Conservation (phyloP, 2,888 invertebrate species). For the Parnassius apollo region DNA sequence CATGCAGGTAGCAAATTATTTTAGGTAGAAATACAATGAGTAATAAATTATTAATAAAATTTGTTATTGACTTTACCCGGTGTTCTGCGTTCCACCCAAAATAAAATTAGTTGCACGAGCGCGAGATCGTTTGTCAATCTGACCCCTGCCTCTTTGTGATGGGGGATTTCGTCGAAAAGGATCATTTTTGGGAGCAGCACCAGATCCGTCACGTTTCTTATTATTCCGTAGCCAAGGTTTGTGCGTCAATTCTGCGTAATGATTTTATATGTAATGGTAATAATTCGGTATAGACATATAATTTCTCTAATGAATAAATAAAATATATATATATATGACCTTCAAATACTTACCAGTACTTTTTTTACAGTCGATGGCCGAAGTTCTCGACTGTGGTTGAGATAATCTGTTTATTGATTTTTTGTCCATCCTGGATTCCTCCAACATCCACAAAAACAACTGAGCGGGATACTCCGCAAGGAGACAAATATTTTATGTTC, state of each 20-base stretch:
- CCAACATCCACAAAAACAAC: slow-evolving; percentile 77
- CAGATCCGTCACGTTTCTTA: slow-evolving; percentile 84
- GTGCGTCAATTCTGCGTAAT: slow-evolving; percentile 59
- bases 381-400: slow-evolving; percentile 86
- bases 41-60: slow-evolving; percentile 9
- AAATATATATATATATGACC: slow-evolving; percentile 38
- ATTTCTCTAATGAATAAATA: not conserved
- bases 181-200: slow-evolving; percentile 82
- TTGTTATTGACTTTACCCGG: slow-evolving; percentile 73
- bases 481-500: slow-evolving; percentile 85
- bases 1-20: not conserved
- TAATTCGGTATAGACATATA: slow-evolving; percentile 11
- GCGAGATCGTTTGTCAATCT: slow-evolving; percentile 87
- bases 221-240: slow-evolving; percentile 84
- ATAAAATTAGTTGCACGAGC: slow-evolving; percentile 79
- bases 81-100: slow-evolving; percentile 85
- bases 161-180: slow-evolving; percentile 83
- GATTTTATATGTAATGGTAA: slow-evolving; percentile 13
- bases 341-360: slow-evolving; percentile 82
- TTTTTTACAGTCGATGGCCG: slow-evolving; percentile 88
- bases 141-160: slow-evolving; percentile 84
- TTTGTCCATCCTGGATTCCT: slow-evolving; percentile 87
- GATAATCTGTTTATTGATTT: slow-evolving; percentile 85
- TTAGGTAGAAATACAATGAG: slow-evolving; percentile 1
- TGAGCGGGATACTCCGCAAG: slow-evolving; percentile 85